These are phyloP conservation scores for Tenthredo livida DNA, from an alignment of 2,888 invertebrate species.

Conservation along the genomic window DNA sequence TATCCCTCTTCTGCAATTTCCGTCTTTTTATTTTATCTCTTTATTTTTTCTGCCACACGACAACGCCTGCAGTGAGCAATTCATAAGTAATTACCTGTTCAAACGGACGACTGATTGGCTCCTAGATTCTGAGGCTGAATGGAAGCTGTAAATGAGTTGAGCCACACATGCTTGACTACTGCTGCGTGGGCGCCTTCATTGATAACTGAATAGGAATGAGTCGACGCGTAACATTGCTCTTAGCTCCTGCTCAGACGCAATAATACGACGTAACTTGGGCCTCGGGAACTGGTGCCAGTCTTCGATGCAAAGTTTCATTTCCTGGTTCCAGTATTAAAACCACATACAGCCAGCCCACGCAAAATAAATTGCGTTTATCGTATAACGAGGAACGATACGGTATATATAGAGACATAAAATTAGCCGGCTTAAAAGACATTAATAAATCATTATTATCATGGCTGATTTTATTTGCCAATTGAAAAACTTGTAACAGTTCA, in stretches of 20 bases:
- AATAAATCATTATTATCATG: background rate
- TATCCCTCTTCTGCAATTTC: background rate
- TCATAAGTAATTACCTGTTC: slow-evolving; percentile 62
- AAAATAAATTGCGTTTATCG: slow-evolving; percentile 19
- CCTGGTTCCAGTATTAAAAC: slow-evolving; percentile 28
- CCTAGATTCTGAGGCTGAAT: slow-evolving; percentile 54
- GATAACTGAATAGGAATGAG: slow-evolving; percentile 65
- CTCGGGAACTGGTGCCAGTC: background rate
- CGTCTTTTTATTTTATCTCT: slow-evolving; percentile 17
- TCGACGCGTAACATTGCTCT: slow-evolving; percentile 52
- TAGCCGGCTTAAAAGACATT: background rate
- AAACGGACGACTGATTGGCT: slow-evolving; percentile 55
- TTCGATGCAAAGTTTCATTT: slow-evolving; percentile 43
- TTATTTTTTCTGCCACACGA: background rate
- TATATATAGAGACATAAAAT: background rate
- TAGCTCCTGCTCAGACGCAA: slow-evolving; percentile 26
- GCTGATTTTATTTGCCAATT: slow-evolving; percentile 9
- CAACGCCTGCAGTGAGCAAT: slow-evolving; percentile 57
- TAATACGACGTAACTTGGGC: slow-evolving; percentile 32
- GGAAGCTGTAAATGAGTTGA: slow-evolving; percentile 61
- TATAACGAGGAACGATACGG: slow-evolving; percentile 2
- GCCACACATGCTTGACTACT: slow-evolving; percentile 47
- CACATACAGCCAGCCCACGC: background rate
- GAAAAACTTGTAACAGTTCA: background rate
- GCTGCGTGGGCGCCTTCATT: slow-evolving; percentile 70